Conservation (phyloP, 2,888 invertebrate genomes). For the Atethmia centrago region DNA sequence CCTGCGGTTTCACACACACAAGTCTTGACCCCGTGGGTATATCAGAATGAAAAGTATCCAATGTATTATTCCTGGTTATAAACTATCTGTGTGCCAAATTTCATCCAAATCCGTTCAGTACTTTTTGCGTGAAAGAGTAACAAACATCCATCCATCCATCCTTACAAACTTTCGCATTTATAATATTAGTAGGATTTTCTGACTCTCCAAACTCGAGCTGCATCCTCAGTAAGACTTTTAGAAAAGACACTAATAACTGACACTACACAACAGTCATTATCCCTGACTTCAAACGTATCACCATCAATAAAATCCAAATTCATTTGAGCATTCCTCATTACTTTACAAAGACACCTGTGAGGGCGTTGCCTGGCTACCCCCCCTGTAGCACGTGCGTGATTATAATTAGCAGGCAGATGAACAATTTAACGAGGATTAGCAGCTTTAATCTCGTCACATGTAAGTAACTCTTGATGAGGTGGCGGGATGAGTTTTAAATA, state of each 20-base stretch:
- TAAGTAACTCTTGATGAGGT: conserved; percentile 61
- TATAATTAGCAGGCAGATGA: conserved; percentile 83
- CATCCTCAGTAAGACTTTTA: not conserved
- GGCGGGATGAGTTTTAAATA: conserved; percentile 62
- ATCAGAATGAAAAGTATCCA: too few relatives aligned
- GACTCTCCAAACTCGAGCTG: not conserved
- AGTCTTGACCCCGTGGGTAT: too few relatives aligned
- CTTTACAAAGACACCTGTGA: conserved; percentile 62
- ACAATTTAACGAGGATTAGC: conserved; percentile 85
- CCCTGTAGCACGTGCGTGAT: conserved; percentile 77
- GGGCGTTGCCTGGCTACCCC: conserved; percentile 82
- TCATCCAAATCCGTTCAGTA: too few relatives aligned
- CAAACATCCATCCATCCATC: too few relatives aligned
- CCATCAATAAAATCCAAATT: conserved; percentile 35
- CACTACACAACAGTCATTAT: not conserved
- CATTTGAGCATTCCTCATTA: conserved; percentile 41
- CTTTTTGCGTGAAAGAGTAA: too few relatives aligned
- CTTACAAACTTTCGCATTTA: too few relatives aligned
- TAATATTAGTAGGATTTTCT: too few relatives aligned
- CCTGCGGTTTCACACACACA: too few relatives aligned
- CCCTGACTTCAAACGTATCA: conserved; percentile 3
- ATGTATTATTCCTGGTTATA: too few relatives aligned
- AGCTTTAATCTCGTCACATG: conserved; percentile 80
- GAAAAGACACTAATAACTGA: not conserved
- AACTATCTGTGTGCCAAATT: too few relatives aligned